Evolutionary conservation across 2,888 invertebrate species (phyloP).

Genomic region (Tachina grossa): DNA sequence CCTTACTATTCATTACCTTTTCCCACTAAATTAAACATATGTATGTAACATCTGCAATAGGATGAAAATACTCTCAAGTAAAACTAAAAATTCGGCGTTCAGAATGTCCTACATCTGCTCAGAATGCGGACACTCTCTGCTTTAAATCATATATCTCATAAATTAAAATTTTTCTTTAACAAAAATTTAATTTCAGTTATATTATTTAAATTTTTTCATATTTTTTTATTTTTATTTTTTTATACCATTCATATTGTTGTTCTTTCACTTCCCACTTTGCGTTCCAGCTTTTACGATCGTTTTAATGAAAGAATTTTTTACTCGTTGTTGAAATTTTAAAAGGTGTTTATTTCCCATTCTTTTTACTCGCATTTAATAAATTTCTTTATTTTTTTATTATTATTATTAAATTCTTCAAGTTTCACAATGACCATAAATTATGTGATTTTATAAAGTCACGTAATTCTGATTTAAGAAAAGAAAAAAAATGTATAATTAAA

Average conservation of each 20-base stretch:
- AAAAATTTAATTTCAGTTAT: too few relatives aligned
- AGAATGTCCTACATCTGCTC: too few relatives aligned
- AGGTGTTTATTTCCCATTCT: conserved; percentile 33
- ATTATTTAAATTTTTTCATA: too few relatives aligned
- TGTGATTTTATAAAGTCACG: conserved; percentile 67
- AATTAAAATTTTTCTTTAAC: too few relatives aligned
- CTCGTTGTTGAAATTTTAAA: not conserved
- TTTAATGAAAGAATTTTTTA: conserved; percentile 2
- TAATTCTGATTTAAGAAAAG: conserved; percentile 50
- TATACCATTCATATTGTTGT: not conserved
- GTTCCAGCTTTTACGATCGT: not conserved
- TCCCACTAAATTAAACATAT: too few relatives aligned
- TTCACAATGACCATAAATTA: conserved; percentile 56
- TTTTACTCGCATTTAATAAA: not conserved
- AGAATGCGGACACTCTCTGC: too few relatives aligned
- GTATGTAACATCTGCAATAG: too few relatives aligned
- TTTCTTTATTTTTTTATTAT: not conserved
- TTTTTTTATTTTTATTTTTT: not conserved
- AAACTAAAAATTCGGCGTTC: too few relatives aligned
- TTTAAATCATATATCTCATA: too few relatives aligned
- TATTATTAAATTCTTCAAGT: conserved; percentile 22
- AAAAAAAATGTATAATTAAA: conserved; percentile 6
- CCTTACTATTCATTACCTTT: too few relatives aligned
- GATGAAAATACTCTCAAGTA: too few relatives aligned
- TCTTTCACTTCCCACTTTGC: not conserved